Conservation (phyloP, 2,888 invertebrate species). For the Caenorhabditis uteleia region DNA sequence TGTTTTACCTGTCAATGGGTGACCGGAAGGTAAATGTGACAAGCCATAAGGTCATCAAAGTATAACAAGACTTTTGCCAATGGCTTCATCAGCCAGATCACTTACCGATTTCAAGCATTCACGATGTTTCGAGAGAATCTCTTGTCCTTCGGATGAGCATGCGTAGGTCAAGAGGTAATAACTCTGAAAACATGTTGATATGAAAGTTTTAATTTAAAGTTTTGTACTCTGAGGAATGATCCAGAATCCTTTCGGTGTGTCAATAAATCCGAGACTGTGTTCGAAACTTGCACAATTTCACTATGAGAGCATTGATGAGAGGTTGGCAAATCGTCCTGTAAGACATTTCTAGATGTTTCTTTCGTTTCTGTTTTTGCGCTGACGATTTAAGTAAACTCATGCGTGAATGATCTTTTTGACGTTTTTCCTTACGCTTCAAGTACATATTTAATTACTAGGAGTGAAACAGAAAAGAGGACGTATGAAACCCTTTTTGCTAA, state of each 20-base stretch:
- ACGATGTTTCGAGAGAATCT: slow-evolving; percentile 62
- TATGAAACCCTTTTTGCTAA: too few relatives aligned
- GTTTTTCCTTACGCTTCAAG: slow-evolving; percentile 2
- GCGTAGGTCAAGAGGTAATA: slow-evolving; percentile 68
- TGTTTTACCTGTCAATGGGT: too few relatives aligned
- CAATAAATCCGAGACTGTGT: slow-evolving; percentile 59
- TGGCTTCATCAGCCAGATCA: too few relatives aligned
- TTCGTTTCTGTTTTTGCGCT: too few relatives aligned
- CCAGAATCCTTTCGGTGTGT: slow-evolving; percentile 67
- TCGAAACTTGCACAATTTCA: slow-evolving; percentile 63
- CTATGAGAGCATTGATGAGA: slow-evolving; percentile 62
- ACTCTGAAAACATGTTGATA: slow-evolving; percentile 49
- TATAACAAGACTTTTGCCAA: too few relatives aligned
- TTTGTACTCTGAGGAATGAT: slow-evolving; percentile 58
- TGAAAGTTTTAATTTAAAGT: not conserved
- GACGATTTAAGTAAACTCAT: not conserved
- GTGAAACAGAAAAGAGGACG: too few relatives aligned
- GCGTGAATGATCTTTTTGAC: not conserved
- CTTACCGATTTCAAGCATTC: slow-evolving; percentile 57
- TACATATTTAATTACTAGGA: too few relatives aligned
- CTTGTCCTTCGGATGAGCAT: slow-evolving; percentile 66
- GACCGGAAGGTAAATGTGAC: not conserved
- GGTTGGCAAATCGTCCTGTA: slow-evolving; percentile 63
- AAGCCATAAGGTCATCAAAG: too few relatives aligned
- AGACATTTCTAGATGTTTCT: slow-evolving; percentile 4